These are phyloP conservation scores for Drosophila lini DNA, from an alignment of 1,140 invertebrate genomes.

Conservation along the genomic window DNA sequence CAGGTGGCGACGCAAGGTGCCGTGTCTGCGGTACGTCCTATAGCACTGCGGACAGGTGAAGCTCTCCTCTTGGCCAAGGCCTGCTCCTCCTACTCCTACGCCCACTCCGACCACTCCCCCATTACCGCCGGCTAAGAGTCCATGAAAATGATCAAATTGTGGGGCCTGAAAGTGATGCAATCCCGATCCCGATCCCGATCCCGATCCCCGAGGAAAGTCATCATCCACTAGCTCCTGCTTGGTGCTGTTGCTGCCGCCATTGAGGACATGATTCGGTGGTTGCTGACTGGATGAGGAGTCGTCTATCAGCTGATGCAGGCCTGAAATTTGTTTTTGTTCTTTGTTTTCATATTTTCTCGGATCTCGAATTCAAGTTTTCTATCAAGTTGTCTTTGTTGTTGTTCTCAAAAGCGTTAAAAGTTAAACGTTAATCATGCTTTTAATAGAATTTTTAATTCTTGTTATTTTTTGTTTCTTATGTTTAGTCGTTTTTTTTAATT, in stretches of 20 bases:
- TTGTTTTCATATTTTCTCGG: constrained; percentile 57
- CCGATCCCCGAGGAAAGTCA: constrained; percentile 54
- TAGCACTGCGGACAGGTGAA: constrained; percentile 86
- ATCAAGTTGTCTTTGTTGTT: constrained; percentile 18
- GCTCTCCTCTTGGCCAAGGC: constrained; percentile 64
- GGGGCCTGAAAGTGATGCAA: constrained; percentile 53
- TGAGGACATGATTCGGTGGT: constrained; percentile 30
- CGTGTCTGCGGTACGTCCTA: constrained; percentile 86
- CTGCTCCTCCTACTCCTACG: not conserved
- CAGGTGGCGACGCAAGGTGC: constrained; percentile 86
- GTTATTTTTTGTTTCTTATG: constrained; percentile 32
- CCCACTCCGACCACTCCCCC: constrained; percentile 11
- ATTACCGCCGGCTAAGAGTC: constrained; percentile 25
- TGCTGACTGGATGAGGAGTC: constrained; percentile 58
- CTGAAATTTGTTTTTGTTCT: constrained; percentile 83
- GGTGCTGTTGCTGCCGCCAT: constrained; percentile 33
- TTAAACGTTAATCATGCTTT: constrained; percentile 62
- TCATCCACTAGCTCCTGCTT: constrained; percentile 53
- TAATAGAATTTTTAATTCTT: constrained; percentile 37
- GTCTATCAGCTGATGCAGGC: constrained; percentile 55
- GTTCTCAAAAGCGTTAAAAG: constrained; percentile 42
- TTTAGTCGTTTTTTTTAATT: constrained; percentile 22
- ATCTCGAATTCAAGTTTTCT: constrained; percentile 44
- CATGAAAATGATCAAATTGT: constrained; percentile 67
- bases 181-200: constrained; percentile 19